These are phyloP conservation scores for Megalops cyprinoides DNA, from an alignment of 2,797 vertebrate species.

Conservation along the genomic window DNA sequence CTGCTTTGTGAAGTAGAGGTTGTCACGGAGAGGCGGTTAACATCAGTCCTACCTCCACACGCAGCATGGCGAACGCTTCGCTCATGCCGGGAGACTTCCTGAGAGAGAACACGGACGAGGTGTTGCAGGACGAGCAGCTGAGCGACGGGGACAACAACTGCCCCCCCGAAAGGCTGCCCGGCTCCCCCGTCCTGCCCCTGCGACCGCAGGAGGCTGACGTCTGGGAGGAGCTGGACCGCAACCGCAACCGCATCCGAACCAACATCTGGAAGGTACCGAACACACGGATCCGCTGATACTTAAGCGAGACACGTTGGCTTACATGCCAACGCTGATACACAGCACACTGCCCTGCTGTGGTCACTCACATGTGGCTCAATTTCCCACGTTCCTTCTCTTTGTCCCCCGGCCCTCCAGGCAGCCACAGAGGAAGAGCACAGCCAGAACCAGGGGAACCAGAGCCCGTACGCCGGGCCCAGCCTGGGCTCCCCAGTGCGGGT, in stretches of 20 bases:
- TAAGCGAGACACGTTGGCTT: background rate
- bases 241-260: slow-evolving; percentile 87
- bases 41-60: no score
- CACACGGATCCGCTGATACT: background rate
- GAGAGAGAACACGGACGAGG: slow-evolving; percentile 97
- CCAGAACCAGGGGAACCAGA: slow-evolving; percentile 83
- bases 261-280: slow-evolving; percentile 83
- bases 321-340: background rate
- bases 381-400: background rate
- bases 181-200: slow-evolving; percentile 78
- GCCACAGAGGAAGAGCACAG: slow-evolving; percentile 89
- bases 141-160: slow-evolving; percentile 94
- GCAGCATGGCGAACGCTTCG: slow-evolving; percentile 95
- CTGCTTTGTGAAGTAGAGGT: no score
- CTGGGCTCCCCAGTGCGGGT: slow-evolving; percentile 88
- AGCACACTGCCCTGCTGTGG: no score
- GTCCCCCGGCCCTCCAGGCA: slow-evolving; percentile 73
- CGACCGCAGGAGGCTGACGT: slow-evolving; percentile 92
- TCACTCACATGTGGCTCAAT: no score
- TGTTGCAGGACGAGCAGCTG: slow-evolving; percentile 95
- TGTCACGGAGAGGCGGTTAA: no score
- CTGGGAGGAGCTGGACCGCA: slow-evolving; percentile 97
- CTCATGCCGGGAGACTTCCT: slow-evolving; percentile 91
- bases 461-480: slow-evolving; percentile 80
- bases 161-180: slow-evolving; percentile 78